Conservation (phyloP, 2,888 invertebrate species). For the Oithona nana region DNA sequence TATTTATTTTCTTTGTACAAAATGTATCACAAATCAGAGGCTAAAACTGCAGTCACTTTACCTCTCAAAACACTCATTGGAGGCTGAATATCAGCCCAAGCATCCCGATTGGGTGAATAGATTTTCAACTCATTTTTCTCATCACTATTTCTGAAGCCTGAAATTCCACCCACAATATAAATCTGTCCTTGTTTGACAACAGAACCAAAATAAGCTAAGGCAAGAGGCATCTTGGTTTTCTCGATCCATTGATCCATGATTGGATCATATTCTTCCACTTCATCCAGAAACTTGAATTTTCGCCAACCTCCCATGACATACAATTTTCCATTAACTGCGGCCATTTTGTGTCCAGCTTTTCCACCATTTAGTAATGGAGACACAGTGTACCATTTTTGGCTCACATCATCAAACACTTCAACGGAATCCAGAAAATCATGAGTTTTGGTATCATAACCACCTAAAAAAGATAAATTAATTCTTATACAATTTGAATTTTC, state of each 20-base stretch:
- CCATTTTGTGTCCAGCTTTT: conserved; percentile 1
- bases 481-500: too few relatives aligned
- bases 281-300: background rate
- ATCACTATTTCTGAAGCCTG: conserved; percentile 4
- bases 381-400: conserved; percentile 8
- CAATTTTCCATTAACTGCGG: background rate
- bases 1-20: too few relatives aligned
- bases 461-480: conserved; percentile 7
- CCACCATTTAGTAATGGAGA: background rate
- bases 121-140: background rate
- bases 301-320: conserved; percentile 12
- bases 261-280: conserved; percentile 10
- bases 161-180: conserved; percentile 4
- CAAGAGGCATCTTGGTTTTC: background rate
- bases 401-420: conserved; percentile 12
- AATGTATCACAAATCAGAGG: background rate
- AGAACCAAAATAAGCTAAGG: conserved; percentile 6
- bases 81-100: background rate
- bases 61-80: background rate
- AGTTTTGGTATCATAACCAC: conserved; percentile 11
- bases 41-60: background rate
- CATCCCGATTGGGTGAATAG: background rate
- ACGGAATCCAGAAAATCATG: conserved; percentile 7
- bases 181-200: conserved; percentile 3
- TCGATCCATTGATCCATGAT: background rate